phyloP scores from a whole-genome alignment of 2,113 vertebrate genomes.

The Myiopsitta monachus region DNA sequence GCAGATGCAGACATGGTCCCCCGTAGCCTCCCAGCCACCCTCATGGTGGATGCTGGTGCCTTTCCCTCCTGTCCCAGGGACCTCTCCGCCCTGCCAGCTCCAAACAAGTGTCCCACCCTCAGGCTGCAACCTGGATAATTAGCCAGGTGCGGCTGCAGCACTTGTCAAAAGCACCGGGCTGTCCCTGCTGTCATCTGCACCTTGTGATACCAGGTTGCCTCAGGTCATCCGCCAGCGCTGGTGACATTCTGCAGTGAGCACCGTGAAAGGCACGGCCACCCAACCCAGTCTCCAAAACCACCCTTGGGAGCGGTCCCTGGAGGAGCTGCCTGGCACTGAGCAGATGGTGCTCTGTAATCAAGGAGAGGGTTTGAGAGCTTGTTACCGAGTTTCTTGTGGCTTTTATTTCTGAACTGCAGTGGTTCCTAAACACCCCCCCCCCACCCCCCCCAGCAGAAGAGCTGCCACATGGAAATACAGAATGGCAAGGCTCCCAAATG shows the following conservation, averaged over 20 bases:
- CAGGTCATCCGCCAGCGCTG: fast-evolving
- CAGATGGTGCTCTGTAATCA: not conserved
- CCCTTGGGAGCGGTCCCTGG: not conserved
- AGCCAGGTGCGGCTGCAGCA: not conserved
- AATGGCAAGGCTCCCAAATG: not conserved
- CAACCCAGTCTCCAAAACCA: not conserved
- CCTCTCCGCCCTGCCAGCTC: not conserved
- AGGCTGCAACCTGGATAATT: not conserved
- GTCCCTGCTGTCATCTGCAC: not conserved
- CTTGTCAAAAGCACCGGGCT: not conserved
- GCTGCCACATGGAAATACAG: not conserved
- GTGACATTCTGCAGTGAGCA: not conserved
- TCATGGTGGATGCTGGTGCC: not conserved
- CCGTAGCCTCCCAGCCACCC: not conserved
- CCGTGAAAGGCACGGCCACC: not conserved
- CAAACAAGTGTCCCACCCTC: not conserved
- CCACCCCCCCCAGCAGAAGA: not conserved
- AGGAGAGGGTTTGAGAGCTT: not conserved
- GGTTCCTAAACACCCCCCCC: not conserved
- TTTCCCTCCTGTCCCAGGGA: not conserved
- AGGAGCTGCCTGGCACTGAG: not conserved
- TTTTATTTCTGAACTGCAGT: not conserved
- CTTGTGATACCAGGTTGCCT: not conserved
- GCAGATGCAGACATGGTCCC: fast-evolving
- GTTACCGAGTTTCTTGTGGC: fast-evolving